Evolutionary conservation across 1,140 invertebrate species (phyloP).

Genomic region (Cheumatopsyche charites): DNA sequence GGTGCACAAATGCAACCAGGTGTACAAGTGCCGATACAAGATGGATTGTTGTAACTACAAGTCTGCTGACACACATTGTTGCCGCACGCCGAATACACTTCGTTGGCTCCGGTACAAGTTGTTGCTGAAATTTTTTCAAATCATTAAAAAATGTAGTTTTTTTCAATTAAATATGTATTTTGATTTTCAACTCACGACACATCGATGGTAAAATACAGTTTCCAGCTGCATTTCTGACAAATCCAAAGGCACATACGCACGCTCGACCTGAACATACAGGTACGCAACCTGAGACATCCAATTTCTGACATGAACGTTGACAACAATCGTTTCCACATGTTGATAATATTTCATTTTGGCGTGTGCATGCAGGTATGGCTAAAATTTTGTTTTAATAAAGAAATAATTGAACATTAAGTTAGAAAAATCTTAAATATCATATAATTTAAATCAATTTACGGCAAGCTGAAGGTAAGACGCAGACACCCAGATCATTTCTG

Average conservation of each 20-base stretch:
- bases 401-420: too few relatives aligned
- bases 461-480: background rate
- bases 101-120: background rate
- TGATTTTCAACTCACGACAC: too few relatives aligned
- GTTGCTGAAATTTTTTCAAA: background rate
- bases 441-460: background rate
- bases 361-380: background rate
- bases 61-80: background rate
- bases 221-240: background rate
- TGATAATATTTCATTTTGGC: background rate
- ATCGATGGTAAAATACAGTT: background rate
- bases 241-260: background rate
- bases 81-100: background rate
- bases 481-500: background rate
- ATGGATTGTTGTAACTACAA: background rate
- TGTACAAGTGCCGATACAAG: background rate
- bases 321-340: background rate
- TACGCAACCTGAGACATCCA: background rate
- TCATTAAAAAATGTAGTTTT: background rate
- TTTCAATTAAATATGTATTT: too few relatives aligned
- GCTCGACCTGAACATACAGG: background rate
- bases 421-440: background rate
- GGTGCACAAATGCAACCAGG: conserved; percentile 51
- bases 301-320: background rate
- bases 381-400: background rate